Evolutionary conservation across 2,888 invertebrate genomes (phyloP), one percentile per base, ranked within the genome.

Genomic region (Diploptera punctata): DNA sequence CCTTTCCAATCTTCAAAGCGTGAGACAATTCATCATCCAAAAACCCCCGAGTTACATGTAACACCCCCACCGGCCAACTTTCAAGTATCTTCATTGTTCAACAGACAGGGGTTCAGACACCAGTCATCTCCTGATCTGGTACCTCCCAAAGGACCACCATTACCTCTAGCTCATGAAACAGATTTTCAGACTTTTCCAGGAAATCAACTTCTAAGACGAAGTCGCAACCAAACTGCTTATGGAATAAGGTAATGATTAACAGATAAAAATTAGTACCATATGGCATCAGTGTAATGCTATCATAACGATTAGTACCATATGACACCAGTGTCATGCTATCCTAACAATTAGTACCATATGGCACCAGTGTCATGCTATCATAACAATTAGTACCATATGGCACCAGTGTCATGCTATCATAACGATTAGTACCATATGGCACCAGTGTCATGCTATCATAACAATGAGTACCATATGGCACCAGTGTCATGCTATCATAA

Each of bases 81-180:
- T 9, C 26, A 24, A 26, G 26, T 43, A 3, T n/a, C 44, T 16
- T 26, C 44, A 2, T 21, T 65, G n/a, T 65, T 68, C 24, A 24
- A 68, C 10, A 68, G 54, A 54, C 68, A 68, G 54, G 49, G 52
- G 1, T 65, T 65, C 65, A 65, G 43, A 65, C 38, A 18, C 4
- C 65, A 33, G 26, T 33, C 47, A 7, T 7, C 49, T 3, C 49
- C 47, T 18, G 61, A 52, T 7, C 61, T 73, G 21, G 44, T 52
- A 9, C 73, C 71, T 31, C 73, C 73, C 5, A 49, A 62, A 18
- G 70, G 70, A 1, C 73, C 61, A 2, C 61, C 71, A 10, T 57
- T 65, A 44, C 75, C 68, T 19, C 33, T 62, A 13, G 57, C 62
- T 1, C 62, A 61, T 29, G 71, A 57, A 9, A 54, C 21, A 21